phyloP scores from a whole-genome alignment of 2,888 invertebrate genomes.

The Eucriotettix oculatus region DNA sequence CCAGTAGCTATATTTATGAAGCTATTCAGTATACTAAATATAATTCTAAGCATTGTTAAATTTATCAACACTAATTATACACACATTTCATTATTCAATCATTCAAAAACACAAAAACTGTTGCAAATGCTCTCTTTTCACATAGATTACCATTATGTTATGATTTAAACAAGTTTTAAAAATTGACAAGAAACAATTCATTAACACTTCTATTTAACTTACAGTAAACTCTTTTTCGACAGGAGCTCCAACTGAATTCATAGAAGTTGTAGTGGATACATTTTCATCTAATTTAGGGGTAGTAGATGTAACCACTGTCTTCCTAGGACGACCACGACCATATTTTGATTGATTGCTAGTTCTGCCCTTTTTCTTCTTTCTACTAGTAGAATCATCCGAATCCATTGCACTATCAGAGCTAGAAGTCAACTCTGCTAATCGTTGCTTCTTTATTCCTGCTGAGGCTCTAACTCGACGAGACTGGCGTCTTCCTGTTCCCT shows the following conservation, averaged over 20 bases:
- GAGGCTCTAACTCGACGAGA: slow-evolving; percentile 5
- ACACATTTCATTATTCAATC: no score
- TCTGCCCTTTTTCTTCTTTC: slow-evolving; percentile 13
- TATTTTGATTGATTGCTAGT: slow-evolving; percentile 4
- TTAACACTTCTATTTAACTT: slow-evolving; percentile 1
- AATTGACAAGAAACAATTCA: no score
- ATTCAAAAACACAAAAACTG: no score
- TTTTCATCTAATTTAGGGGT: slow-evolving; percentile 4
- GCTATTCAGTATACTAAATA: no score
- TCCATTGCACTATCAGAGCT: slow-evolving; percentile 7
- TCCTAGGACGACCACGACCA: slow-evolving; percentile 2
- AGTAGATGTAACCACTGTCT: background rate
- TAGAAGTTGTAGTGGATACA: slow-evolving; percentile 6
- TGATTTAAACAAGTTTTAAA: no score
- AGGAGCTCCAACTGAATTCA: slow-evolving; percentile 1
- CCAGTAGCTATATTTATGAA: no score
- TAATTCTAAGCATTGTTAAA: no score
- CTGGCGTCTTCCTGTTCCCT: slow-evolving; percentile 5
- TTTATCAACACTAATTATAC: no score
- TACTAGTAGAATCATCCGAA: slow-evolving; percentile 5
- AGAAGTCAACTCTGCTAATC: slow-evolving; percentile 6
- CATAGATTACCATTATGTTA: no score
- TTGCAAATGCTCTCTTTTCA: no score
- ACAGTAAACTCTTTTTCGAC: slow-evolving; percentile 15
- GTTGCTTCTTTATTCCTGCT: slow-evolving; percentile 6